Base-by-base conservation (phyloP, 92 coral and sea anemone genomes). In the Ricordea florida region DNA sequence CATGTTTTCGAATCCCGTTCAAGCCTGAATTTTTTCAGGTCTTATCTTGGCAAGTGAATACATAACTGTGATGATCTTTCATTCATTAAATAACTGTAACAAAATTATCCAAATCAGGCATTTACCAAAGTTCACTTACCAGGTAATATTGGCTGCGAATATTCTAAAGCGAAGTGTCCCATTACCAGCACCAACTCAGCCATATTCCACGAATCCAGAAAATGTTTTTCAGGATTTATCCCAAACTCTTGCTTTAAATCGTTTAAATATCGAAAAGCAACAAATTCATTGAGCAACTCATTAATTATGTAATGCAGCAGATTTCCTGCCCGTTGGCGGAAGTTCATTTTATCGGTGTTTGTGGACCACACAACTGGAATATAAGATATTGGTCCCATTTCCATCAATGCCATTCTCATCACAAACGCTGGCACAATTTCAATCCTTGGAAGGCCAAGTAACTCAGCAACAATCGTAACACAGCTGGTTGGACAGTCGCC, bases 61-160 rank as follows among this genome's bases (percentile, higher is more conserved):
- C n/a, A n/a, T n/a, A n/a, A n/a, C n/a, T n/a, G n/a, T n/a, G n/a
- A n/a, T n/a, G n/a, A n/a, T n/a, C n/a, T n/a, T n/a, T n/a, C n/a
- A n/a, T n/a, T n/a, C n/a, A n/a, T n/a, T n/a, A n/a, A n/a, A n/a
- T n/a, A n/a, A n/a, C n/a, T n/a, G n/a, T n/a, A n/a, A n/a, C n/a
- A n/a, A n/a, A n/a, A n/a, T n/a, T n/a, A n/a, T n/a, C n/a, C n/a
- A n/a, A n/a, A n/a, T n/a, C n/a, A n/a, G n/a, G n/a, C n/a, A n/a
- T n/a, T n/a, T n/a, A n/a, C n/a, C n/a, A n/a, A n/a, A n/a, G n/a
- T n/a, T n/a, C n/a, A n/a, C n/a, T n/a, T n/a, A n/a, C n/a, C n/a
- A n/a, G n/a, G n/a, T n/a, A n/a, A n/a, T n/a, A n/a, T n/a, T 14
- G 59, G 48, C 55, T 57, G 63, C 15, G 63, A 23, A 57, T 57